Percentiles rank a stretch among this genome's conserved stretches.
Evolutionary conservation across 2,797 vertebrate species (phyloP).

Genomic region (Ispidina lecontei): DNA sequence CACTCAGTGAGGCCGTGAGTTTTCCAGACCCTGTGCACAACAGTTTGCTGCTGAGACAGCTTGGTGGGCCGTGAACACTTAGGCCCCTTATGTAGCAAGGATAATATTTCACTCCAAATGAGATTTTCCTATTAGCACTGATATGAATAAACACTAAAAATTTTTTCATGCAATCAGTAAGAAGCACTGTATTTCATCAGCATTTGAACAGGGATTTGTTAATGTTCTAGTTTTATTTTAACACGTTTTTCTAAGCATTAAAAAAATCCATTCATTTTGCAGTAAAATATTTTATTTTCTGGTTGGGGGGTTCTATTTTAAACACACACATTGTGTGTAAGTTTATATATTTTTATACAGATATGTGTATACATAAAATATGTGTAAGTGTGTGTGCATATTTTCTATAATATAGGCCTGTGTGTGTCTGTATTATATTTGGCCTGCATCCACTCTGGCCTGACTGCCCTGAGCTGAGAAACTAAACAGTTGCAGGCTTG

Average conservation of each 20-base stretch:
- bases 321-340: constrained; percentile 29
- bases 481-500: constrained; percentile 47
- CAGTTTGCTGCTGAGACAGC: not conserved
- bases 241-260: not conserved
- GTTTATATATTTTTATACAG: constrained; percentile 54
- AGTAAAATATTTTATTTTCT: constrained; percentile 62
- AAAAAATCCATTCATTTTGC: constrained; percentile 34
- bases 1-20: fast-evolving
- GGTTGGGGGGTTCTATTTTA: constrained; percentile 24
- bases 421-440: constrained; percentile 63
- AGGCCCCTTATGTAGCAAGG: not conserved
- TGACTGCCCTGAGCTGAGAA: constrained; percentile 49
- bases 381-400: not conserved
- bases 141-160: constrained; percentile 18
- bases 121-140: constrained; percentile 24
- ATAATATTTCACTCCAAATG: constrained; percentile 4
- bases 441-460: constrained; percentile 51
- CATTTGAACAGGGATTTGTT: constrained; percentile 16
- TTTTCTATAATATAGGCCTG: constrained; percentile 39
- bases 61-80: not conserved
- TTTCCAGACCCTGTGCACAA: not conserved
- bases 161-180: not conserved
- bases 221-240: constrained; percentile 27
- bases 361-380: constrained; percentile 19
- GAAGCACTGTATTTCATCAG: not conserved